phyloP scores from a whole-genome alignment of 1,140 invertebrate species.

The Camponotus vicinus region DNA sequence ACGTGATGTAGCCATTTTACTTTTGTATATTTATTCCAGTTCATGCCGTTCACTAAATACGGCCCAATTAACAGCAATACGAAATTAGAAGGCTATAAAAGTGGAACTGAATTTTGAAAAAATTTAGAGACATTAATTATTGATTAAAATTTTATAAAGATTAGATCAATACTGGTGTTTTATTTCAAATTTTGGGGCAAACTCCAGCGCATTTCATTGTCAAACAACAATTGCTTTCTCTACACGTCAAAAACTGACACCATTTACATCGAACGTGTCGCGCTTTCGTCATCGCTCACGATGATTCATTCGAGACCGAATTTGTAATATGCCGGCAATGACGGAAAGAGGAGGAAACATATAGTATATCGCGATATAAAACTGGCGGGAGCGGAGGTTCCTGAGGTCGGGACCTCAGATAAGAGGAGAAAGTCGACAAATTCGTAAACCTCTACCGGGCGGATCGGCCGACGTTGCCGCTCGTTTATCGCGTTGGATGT shows the following conservation, averaged over 20 bases:
- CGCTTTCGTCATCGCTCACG: background rate
- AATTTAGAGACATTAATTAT: background rate
- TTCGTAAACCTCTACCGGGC: conserved; percentile 71
- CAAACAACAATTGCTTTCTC: background rate
- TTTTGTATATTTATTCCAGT: conserved; percentile 4
- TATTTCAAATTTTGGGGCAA: background rate
- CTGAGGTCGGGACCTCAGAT: conserved; percentile 70
- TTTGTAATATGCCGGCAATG: conserved; percentile 24
- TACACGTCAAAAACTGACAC: background rate
- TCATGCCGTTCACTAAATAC: background rate
- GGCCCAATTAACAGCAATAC: background rate
- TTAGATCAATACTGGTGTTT: background rate
- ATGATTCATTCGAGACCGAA: background rate
- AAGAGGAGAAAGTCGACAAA: conserved; percentile 79
- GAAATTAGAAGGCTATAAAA: background rate
- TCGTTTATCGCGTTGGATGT: conserved; percentile 74
- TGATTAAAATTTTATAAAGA: background rate
- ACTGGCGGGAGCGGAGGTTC: conserved; percentile 40
- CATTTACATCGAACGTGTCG: background rate
- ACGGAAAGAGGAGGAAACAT: background rate
- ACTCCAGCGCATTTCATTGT: background rate
- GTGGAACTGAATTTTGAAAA: background rate
- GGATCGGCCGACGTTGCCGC: conserved; percentile 53
- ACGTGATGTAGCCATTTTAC: background rate
- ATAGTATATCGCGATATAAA: conserved; percentile 36